These are phyloP conservation scores for Poecile atricapillus DNA, from an alignment of 2,113 vertebrate species.

Conservation along the genomic window DNA sequence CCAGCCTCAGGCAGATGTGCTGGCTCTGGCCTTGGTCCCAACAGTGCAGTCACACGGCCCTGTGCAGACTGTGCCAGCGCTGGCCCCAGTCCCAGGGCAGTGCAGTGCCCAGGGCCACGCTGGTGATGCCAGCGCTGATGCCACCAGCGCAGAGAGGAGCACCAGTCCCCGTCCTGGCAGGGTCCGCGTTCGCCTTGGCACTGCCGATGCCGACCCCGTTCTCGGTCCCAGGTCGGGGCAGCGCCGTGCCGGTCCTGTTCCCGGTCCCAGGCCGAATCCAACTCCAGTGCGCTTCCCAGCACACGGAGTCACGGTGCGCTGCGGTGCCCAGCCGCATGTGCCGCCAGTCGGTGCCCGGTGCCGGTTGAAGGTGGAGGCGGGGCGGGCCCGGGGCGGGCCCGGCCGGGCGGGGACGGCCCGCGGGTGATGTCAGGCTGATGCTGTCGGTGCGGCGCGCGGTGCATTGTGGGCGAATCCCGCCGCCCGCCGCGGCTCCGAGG, in stretches of 20 bases:
- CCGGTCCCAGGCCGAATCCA: background rate
- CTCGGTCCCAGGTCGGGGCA: background rate
- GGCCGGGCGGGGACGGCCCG: background rate
- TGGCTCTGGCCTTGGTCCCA: background rate
- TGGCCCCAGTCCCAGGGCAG: background rate
- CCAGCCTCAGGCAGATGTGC: background rate
- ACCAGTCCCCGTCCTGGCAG: background rate
- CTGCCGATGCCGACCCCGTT: background rate
- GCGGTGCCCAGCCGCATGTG: background rate
- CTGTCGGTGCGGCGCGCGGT: conserved; percentile 25
- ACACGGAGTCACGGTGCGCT: background rate
- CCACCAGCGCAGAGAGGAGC: background rate
- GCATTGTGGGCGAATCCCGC: conserved; percentile 48
- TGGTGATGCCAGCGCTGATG: background rate
- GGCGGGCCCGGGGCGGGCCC: background rate
- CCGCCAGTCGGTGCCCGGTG: background rate
- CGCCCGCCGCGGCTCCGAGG: background rate
- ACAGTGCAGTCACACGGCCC: background rate
- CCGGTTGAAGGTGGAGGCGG: background rate
- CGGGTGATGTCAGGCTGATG: conserved; percentile 50
- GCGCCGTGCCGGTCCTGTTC: background rate
- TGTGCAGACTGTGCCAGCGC: background rate
- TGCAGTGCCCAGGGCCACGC: background rate
- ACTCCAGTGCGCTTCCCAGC: background rate
- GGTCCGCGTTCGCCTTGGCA: background rate